phyloP scores from a whole-genome alignment of 1,140 invertebrate genomes.

The Metopolophium dirhodum region DNA sequence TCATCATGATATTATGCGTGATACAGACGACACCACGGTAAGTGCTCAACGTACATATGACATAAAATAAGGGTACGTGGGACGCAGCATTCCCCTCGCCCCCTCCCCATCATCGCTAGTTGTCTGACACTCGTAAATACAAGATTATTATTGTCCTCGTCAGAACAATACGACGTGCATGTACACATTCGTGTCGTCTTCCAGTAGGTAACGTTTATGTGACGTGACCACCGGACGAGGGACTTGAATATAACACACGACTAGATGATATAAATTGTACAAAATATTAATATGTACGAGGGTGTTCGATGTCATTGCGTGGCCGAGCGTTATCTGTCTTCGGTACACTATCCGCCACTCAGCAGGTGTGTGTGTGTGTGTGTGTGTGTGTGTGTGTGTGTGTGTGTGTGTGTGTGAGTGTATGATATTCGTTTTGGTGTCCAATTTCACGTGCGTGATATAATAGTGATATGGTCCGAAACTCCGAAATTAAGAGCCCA shows the following conservation, averaged over 20 bases:
- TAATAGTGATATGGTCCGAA: not conserved
- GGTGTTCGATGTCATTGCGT: not conserved
- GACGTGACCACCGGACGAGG: not conserved
- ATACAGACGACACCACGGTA: not conserved
- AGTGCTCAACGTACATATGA: not conserved
- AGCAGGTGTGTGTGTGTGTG: not conserved
- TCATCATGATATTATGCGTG: not conserved
- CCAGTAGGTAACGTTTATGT: not conserved
- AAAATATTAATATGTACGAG: not conserved
- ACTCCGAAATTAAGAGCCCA: not conserved
- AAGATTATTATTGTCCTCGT: not conserved
- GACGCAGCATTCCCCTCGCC: not conserved
- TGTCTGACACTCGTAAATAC: not conserved
- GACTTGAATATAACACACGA: not conserved
- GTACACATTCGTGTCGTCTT: not conserved
- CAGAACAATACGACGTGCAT: not conserved
- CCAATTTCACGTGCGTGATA: not conserved
- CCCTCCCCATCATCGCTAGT: not conserved
- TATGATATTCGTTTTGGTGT: not conserved
- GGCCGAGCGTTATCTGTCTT: not conserved
- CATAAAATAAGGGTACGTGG: not conserved
- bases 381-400: not conserved
- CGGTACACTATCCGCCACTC: not conserved
- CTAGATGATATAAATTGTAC: not conserved
- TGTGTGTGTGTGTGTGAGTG: no score